A percentile compares a stretch with the other conserved stretches of the same genome.
Conservation (phyloP, 2,797 vertebrate genomes). For the Alca torda region DNA sequence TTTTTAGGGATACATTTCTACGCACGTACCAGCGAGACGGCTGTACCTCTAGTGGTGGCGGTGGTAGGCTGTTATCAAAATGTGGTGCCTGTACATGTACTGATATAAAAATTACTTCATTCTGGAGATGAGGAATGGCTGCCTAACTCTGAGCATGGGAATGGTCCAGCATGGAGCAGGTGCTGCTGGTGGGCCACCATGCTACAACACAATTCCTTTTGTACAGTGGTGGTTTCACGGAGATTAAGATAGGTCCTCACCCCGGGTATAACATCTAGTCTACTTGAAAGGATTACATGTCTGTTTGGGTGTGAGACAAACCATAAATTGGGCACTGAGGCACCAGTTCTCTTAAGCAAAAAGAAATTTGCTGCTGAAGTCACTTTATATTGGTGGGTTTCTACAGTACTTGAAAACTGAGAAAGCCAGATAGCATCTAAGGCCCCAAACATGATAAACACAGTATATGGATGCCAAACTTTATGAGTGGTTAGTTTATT, state of each 20-base stretch:
- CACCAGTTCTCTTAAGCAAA: background rate
- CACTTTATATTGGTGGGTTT: background rate
- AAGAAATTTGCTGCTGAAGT: background rate
- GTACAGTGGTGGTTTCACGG: background rate
- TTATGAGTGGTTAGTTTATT: background rate
- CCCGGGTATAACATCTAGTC: background rate
- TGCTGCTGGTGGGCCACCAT: background rate
- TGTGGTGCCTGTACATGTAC: background rate
- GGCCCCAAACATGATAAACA: background rate
- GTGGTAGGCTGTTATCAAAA: background rate
- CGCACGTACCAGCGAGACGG: accelerated
- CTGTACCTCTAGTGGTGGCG: background rate
- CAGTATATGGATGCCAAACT: background rate
- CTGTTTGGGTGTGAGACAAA: background rate
- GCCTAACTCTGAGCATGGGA: background rate
- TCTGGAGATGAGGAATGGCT: background rate
- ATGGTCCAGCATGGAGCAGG: background rate
- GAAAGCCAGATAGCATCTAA: background rate
- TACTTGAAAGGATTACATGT: background rate
- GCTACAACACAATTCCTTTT: background rate
- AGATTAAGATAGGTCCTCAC: background rate
- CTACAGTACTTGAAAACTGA: background rate
- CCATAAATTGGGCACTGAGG: background rate
- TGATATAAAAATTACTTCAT: background rate
- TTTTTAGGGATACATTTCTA: background rate